A percentile compares a stretch with the other conserved stretches of the same genome.
phyloP scores from a whole-genome alignment of 2,113 vertebrate species.

The Natator depressus region DNA sequence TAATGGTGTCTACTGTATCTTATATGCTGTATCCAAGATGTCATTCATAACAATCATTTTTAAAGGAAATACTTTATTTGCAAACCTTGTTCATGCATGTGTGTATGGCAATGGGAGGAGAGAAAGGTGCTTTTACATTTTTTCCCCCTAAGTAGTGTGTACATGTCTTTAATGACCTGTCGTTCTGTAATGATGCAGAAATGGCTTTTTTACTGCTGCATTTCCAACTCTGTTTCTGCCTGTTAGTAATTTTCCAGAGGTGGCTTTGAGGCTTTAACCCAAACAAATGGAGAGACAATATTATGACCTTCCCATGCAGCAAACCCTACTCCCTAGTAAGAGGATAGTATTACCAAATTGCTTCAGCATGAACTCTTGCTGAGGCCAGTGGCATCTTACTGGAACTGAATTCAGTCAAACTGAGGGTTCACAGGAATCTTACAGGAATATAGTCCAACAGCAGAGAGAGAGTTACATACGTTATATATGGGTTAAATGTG shows the following conservation, averaged over 20 bases:
- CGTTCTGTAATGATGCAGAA: not conserved
- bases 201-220: not conserved
- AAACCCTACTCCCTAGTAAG: conserved; percentile 44
- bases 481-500: conserved; percentile 13
- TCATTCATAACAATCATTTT: not conserved
- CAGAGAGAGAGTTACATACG: not conserved
- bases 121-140: not conserved
- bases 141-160: not conserved
- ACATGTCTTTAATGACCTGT: not conserved
- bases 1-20: conserved; percentile 1
- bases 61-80: not conserved
- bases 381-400: conserved; percentile 29
- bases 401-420: conserved; percentile 50
- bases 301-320: conserved; percentile 47
- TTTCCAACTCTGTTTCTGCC: not conserved
- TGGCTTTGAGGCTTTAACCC: conserved; percentile 66
- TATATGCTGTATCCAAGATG: not conserved
- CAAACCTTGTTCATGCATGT: not conserved
- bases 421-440: conserved; percentile 48
- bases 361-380: conserved; percentile 57
- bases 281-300: not conserved
- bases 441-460: conserved; percentile 38
- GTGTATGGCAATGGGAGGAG: not conserved
- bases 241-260: conserved; percentile 63
- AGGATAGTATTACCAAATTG: conserved; percentile 67